Conservation (phyloP, 2,113 vertebrate species). For the Pelobates fuscus region DNA sequence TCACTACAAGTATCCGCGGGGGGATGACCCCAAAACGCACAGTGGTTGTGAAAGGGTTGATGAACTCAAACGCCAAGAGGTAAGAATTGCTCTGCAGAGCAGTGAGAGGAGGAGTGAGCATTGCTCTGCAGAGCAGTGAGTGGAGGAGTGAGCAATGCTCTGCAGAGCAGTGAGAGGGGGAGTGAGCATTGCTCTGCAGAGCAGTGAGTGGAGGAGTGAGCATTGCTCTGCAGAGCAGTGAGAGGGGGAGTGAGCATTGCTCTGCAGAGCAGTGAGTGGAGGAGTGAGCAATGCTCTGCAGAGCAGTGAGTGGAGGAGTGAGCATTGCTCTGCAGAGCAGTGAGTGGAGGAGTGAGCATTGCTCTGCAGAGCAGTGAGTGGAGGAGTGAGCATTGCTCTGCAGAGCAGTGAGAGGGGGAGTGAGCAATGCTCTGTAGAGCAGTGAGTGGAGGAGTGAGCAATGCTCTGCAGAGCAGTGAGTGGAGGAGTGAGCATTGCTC, state of each 20-base stretch:
- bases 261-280: neutral
- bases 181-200: neutral
- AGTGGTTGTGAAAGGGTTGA: conserved; percentile 12
- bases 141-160: neutral
- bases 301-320: neutral
- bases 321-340: neutral
- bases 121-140: neutral
- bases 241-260: neutral
- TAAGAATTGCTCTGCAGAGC: conserved; percentile 1
- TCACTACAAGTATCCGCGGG: conserved; percentile 5
- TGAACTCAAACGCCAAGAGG: conserved; percentile 26
- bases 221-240: neutral
- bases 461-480: neutral
- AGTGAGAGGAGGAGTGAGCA: neutral
- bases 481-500: neutral
- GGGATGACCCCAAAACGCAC: conserved; percentile 39
- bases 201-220: neutral
- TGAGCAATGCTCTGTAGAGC: neutral
- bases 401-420: neutral
- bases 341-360: neutral
- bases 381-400: neutral
- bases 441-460: neutral
- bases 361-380: neutral
- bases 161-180: neutral
- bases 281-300: neutral